A percentile compares a stretch with the other conserved stretches of the same genome.
Evolutionary conservation across 2,797 vertebrate species (phyloP).

Genomic region (Sebastes reedi): DNA sequence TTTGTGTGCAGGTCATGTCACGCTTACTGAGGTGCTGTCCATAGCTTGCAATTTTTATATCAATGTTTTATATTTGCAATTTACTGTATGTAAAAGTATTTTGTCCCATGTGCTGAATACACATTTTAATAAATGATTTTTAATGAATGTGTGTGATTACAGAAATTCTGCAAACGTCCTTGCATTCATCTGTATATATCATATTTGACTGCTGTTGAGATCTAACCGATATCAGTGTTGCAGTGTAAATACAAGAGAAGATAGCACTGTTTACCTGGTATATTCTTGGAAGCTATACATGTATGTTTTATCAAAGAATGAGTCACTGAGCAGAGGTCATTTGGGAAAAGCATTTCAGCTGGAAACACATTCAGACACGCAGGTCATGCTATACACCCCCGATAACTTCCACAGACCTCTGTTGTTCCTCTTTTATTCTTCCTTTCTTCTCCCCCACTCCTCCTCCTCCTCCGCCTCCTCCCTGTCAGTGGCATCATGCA

Average conservation of each 20-base stretch:
- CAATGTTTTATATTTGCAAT: not conserved
- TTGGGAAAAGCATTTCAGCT: slow-evolving; percentile 57
- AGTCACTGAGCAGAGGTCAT: slow-evolving; percentile 56
- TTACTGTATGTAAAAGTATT: not conserved
- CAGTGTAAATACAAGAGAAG: slow-evolving; percentile 12
- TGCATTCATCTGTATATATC: slow-evolving; percentile 17
- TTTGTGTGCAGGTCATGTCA: slow-evolving; percentile 54
- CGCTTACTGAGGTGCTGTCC: slow-evolving; percentile 10
- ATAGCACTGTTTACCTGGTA: slow-evolving; percentile 32
- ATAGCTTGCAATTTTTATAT: slow-evolving; percentile 9
- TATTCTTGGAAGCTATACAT: slow-evolving; percentile 41
- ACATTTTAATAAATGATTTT: not conserved
- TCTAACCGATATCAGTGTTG: slow-evolving; percentile 12
- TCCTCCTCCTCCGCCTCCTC: slow-evolving; percentile 42
- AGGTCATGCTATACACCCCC: slow-evolving; percentile 33
- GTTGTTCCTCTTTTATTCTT: slow-evolving; percentile 37
- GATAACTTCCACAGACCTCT: slow-evolving; percentile 47
- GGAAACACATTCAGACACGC: slow-evolving; percentile 45
- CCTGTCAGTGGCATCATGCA: slow-evolving; percentile 73
- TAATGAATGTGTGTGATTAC: not conserved
- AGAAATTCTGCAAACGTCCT: not conserved
- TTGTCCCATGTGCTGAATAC: not conserved
- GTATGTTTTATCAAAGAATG: slow-evolving; percentile 48
- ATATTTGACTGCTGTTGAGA: slow-evolving; percentile 16
- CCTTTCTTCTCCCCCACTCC: slow-evolving; percentile 28